Conservation (phyloP, 2,888 invertebrate genomes). For the Willowsia nigromaculata region DNA sequence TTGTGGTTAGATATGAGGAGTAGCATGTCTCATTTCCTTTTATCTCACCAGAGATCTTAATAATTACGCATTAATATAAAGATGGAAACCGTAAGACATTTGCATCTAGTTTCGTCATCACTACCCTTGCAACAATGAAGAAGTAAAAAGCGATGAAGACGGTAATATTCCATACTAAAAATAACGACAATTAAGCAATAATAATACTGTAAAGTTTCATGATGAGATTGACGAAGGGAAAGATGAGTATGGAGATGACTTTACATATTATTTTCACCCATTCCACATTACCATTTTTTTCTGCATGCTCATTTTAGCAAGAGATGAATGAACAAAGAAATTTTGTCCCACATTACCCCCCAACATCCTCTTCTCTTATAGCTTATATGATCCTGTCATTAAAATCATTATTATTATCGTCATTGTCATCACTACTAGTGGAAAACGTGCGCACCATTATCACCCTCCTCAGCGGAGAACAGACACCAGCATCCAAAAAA, state of each 20-base stretch:
- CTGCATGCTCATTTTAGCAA: too few relatives aligned
- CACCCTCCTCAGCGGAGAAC: neutral
- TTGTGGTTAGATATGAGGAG: too few relatives aligned
- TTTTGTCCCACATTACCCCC: too few relatives aligned
- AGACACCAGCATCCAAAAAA: constrained; percentile 6
- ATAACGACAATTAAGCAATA: constrained; percentile 63
- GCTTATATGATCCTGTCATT: constrained; percentile 35
- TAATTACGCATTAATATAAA: neutral
- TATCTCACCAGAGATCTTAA: too few relatives aligned
- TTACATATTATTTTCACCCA: neutral
- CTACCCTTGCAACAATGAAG: neutral
- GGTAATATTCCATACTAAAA: constrained; percentile 36
- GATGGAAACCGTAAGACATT: neutral
- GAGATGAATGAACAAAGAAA: too few relatives aligned
- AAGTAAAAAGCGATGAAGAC: neutral
- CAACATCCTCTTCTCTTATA: neutral
- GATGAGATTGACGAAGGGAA: constrained; percentile 29
- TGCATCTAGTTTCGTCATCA: neutral
- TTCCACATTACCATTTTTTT: neutral
- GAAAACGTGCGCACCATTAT: neutral
- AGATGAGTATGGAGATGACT: neutral
- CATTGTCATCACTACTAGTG: neutral
- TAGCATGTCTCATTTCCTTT: too few relatives aligned
- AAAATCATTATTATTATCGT: constrained; percentile 28
- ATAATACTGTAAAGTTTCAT: constrained; percentile 55